Evolutionary conservation across 2,113 vertebrate genomes (phyloP).

Genomic region (Dasyprocta punctata): DNA sequence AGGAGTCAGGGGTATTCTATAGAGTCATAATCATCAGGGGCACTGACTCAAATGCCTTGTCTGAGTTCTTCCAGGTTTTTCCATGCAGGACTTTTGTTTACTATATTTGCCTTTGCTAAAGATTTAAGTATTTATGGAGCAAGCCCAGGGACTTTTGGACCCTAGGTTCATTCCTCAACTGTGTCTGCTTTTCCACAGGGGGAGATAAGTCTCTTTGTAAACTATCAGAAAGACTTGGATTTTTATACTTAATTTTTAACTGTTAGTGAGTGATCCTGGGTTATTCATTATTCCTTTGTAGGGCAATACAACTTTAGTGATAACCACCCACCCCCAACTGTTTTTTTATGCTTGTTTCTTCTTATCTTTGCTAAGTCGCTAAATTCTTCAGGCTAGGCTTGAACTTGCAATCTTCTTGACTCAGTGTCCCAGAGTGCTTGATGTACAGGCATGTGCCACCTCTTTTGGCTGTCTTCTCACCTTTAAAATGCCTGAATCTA

Average conservation of each 20-base stretch:
- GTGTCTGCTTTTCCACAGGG: neutral
- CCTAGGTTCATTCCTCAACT: neutral
- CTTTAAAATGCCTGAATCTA: neutral
- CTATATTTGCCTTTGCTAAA: neutral
- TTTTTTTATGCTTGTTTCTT: neutral
- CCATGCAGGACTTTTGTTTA: neutral
- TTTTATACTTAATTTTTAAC: neutral
- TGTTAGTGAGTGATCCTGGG: neutral
- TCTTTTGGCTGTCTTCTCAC: neutral
- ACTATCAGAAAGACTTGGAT: neutral
- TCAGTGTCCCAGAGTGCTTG: neutral
- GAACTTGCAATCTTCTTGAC: neutral
- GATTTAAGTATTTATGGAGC: neutral
- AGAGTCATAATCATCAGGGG: neutral
- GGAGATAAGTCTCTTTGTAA: neutral
- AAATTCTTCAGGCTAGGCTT: neutral
- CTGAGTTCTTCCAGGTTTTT: neutral
- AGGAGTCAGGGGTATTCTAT: neutral
- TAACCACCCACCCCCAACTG: neutral
- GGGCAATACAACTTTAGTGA: neutral
- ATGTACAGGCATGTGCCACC: neutral
- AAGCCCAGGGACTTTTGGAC: neutral
- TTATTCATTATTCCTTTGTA: neutral
- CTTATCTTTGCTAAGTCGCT: neutral
- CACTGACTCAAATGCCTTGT: neutral